A percentile compares a stretch with the other conserved stretches of the same genome.
These are phyloP conservation scores for Apostichopus parvimensis DNA, from an alignment of 35 echinoderm and acorn worm species.

Conservation along the genomic window DNA sequence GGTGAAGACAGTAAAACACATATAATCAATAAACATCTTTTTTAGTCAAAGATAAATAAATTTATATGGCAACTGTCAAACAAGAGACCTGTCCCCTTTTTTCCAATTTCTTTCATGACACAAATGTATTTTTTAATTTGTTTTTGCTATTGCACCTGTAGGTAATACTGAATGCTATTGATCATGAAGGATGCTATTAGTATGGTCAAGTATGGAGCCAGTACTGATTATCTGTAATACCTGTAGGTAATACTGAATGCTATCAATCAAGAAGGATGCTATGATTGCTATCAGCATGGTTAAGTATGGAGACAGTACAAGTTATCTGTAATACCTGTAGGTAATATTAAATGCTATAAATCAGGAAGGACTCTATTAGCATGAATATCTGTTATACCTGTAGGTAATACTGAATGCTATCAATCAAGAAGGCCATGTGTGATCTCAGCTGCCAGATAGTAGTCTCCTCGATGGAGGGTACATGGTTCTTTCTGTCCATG, in stretches of 20 bases:
- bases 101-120: background rate
- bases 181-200: slow-evolving; percentile 63
- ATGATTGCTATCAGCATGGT: background rate
- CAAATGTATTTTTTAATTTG: too few species aligned
- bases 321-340: background rate
- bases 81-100: too few species aligned
- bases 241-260: slow-evolving; percentile 93
- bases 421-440: slow-evolving; percentile 94
- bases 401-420: slow-evolving; percentile 95
- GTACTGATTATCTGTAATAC: background rate
- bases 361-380: slow-evolving; percentile 54
- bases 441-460: slow-evolving; percentile 78
- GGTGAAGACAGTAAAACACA: background rate
- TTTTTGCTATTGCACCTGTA: slow-evolving; percentile 55
- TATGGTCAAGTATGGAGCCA: too few species aligned
- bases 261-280: slow-evolving; percentile 80
- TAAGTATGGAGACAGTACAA: too few species aligned
- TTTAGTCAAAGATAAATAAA: too few species aligned
- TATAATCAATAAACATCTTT: too few species aligned
- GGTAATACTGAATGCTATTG: slow-evolving; percentile 91
- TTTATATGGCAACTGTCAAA: too few species aligned
- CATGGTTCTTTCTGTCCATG: slow-evolving; percentile 85
- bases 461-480: slow-evolving; percentile 39
- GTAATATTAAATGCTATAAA: slow-evolving; percentile 95
- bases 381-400: slow-evolving; percentile 38